phyloP scores from a whole-genome alignment of 2,113 vertebrate species.

The Caranx ignobilis region DNA sequence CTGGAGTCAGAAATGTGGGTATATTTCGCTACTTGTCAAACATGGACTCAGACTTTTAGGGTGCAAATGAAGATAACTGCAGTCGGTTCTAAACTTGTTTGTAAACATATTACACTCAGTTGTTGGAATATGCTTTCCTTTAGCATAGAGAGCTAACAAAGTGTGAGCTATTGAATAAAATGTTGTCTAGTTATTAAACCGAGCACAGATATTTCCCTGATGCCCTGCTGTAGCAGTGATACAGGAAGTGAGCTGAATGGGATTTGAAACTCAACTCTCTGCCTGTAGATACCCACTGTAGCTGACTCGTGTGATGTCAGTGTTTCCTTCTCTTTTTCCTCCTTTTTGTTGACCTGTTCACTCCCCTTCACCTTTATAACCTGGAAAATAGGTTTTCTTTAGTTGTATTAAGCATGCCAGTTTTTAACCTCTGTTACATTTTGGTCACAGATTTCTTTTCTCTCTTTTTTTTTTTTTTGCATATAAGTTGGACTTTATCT shows the following conservation, averaged over 20 bases:
- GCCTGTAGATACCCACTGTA: not conserved
- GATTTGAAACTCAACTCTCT: not conserved
- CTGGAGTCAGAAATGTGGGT: slow-evolving; percentile 35
- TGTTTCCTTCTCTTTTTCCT: slow-evolving; percentile 15
- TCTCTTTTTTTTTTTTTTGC: slow-evolving; percentile 51
- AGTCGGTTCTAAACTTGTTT: not conserved
- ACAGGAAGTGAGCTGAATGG: slow-evolving; percentile 2
- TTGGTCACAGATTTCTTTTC: slow-evolving; percentile 60
- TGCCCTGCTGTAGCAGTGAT: slow-evolving; percentile 4
- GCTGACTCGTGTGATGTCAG: slow-evolving; percentile 23
- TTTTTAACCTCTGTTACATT: slow-evolving; percentile 67
- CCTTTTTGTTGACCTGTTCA: slow-evolving; percentile 22
- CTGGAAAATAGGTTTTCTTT: slow-evolving; percentile 43
- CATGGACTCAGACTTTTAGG: slow-evolving; percentile 9
- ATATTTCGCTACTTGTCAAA: not conserved
- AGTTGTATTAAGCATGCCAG: slow-evolving; percentile 61
- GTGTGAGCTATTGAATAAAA: slow-evolving; percentile 7
- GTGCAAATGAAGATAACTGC: slow-evolving; percentile 5
- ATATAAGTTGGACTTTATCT: slow-evolving; percentile 48
- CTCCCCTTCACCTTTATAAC: slow-evolving; percentile 32
- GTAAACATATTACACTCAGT: not conserved
- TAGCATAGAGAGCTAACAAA: slow-evolving; percentile 40
- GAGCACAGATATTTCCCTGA: slow-evolving; percentile 5
- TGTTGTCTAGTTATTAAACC: slow-evolving; percentile 23
- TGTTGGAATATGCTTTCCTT: slow-evolving; percentile 34